Conservation (phyloP, 2,888 invertebrate species). For the Amphipyra tragopoginis region DNA sequence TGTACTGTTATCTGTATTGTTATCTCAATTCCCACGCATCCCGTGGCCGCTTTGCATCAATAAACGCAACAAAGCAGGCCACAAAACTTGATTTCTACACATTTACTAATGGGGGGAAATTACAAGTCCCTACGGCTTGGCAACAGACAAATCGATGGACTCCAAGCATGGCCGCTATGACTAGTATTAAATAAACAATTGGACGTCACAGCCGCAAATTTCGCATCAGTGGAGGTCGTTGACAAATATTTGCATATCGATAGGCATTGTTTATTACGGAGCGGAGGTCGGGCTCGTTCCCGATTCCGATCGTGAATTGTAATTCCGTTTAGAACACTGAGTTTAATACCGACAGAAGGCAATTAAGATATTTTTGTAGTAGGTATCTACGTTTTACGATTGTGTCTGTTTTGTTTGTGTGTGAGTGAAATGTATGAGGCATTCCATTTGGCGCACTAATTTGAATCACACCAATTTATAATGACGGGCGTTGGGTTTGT, state of each 20-base stretch:
- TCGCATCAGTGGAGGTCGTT: constrained; percentile 49
- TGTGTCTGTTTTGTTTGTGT: constrained; percentile 20
- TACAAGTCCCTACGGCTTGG: background rate
- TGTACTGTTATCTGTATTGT: too few relatives aligned
- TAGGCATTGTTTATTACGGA: constrained; percentile 55
- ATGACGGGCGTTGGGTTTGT: too few relatives aligned
- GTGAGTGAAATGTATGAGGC: background rate
- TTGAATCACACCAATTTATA: too few relatives aligned
- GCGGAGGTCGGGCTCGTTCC: constrained; percentile 24
- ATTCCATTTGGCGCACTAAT: too few relatives aligned
- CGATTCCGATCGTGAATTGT: constrained; percentile 37
- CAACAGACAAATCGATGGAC: constrained; percentile 50
- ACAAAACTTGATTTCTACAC: background rate
- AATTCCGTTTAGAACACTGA: constrained; percentile 35
- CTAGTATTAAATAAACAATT: constrained; percentile 54
- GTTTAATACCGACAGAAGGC: constrained; percentile 28
- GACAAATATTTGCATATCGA: constrained; percentile 63
- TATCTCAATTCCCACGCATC: too few relatives aligned
- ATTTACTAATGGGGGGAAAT: background rate
- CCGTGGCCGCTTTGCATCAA: background rate
- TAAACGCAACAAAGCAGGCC: background rate
- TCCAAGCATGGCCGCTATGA: constrained; percentile 29
- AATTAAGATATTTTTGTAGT: constrained; percentile 42
- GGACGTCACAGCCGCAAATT: constrained; percentile 45
- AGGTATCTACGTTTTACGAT: background rate